phyloP scores from a whole-genome alignment of 2,113 vertebrate genomes.

The Tenebrosternarchus preto region DNA sequence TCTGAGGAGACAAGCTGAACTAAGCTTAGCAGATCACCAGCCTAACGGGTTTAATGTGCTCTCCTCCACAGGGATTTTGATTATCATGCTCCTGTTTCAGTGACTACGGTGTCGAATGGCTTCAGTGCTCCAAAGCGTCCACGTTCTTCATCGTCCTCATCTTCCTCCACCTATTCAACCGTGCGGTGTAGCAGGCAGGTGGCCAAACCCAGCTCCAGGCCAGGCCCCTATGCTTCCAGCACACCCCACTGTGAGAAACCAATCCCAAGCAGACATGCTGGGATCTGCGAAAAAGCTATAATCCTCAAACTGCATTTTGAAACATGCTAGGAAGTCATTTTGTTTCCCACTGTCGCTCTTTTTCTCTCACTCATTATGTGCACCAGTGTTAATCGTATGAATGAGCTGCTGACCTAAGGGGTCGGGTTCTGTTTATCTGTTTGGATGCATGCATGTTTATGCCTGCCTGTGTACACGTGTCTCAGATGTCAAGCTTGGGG shows the following conservation, averaged over 20 bases:
- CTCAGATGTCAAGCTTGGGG: slow-evolving; percentile 57
- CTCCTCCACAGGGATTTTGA: slow-evolving; percentile 63
- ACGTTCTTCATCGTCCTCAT: slow-evolving; percentile 55
- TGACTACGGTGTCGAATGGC: slow-evolving; percentile 46
- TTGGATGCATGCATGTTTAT: background rate
- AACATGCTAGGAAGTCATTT: too few species aligned
- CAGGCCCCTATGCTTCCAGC: slow-evolving; percentile 39
- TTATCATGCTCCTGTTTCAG: slow-evolving; percentile 65
- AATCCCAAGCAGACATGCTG: background rate
- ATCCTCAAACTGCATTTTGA: background rate
- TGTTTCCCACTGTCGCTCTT: background rate
- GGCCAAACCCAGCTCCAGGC: slow-evolving; percentile 44
- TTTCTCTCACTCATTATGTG: background rate
- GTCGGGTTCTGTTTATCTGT: background rate
- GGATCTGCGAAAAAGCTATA: background rate
- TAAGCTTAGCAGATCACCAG: background rate
- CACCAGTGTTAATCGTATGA: background rate
- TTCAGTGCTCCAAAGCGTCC: slow-evolving; percentile 58
- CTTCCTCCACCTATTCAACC: slow-evolving; percentile 47
- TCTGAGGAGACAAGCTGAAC: background rate
- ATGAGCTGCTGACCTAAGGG: background rate
- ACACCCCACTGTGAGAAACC: slow-evolving; percentile 57
- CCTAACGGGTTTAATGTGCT: background rate
- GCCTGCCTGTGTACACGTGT: background rate
- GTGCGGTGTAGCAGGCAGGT: slow-evolving; percentile 54